Conservation (phyloP, 2,888 invertebrate species). For the Leuctra nigra region DNA sequence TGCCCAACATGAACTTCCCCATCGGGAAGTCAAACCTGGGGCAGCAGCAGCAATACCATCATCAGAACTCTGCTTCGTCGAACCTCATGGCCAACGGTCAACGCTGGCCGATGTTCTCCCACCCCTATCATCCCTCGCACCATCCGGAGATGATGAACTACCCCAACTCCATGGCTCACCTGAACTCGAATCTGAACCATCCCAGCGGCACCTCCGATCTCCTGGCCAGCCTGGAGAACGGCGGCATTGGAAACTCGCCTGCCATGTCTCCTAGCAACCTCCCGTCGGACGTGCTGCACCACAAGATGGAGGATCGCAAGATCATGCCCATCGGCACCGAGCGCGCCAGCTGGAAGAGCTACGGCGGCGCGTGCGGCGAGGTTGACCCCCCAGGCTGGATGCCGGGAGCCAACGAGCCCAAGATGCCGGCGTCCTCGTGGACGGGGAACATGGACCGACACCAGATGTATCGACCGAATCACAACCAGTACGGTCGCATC, state of each 20-base stretch:
- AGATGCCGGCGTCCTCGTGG: constrained; percentile 38
- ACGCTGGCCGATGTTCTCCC: constrained; percentile 28
- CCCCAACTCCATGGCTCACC: constrained; percentile 21
- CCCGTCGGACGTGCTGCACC: constrained; percentile 19
- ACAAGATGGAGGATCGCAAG: constrained; percentile 38
- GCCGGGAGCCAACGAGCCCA: constrained; percentile 37
- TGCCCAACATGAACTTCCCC: constrained; percentile 24
- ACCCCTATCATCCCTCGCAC: constrained; percentile 21
- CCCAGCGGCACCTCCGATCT: constrained; percentile 34
- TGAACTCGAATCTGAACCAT: constrained; percentile 22
- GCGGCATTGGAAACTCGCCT: constrained; percentile 31
- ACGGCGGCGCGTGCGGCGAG: constrained; percentile 35
- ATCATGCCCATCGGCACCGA: constrained; percentile 40
- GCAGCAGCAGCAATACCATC: constrained; percentile 20
- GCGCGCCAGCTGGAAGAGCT: constrained; percentile 55
- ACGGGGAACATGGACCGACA: constrained; percentile 34
- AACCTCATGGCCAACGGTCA: constrained; percentile 23
- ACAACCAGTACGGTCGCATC: constrained; percentile 21
- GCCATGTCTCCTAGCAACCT: constrained; percentile 39
- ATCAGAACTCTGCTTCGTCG: constrained; percentile 20
- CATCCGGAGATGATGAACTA: constrained; percentile 24
- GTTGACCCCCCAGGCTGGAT: constrained; percentile 43
- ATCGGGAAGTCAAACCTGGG: constrained; percentile 22
- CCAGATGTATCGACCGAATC: constrained; percentile 25
- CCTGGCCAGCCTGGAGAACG: constrained; percentile 41